phyloP scores from a whole-genome alignment of 2,888 invertebrate genomes.

The Tachina fera region DNA sequence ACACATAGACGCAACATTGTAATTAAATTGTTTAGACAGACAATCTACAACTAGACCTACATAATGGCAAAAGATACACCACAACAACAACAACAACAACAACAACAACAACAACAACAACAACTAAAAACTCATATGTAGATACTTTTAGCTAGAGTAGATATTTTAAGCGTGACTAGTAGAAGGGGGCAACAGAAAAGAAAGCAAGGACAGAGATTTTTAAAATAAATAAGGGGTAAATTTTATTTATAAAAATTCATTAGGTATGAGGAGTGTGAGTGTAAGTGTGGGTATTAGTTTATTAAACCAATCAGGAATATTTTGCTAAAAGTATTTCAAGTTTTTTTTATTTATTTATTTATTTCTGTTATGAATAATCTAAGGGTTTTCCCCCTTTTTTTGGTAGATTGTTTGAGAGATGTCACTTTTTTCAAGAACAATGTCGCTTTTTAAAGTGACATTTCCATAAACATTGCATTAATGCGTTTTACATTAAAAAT shows the following conservation, averaged over 20 bases:
- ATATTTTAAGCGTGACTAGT: neutral
- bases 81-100: constrained; percentile 1
- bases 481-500: constrained; percentile 64
- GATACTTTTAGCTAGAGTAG: neutral
- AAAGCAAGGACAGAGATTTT: constrained; percentile 12
- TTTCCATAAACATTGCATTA: constrained; percentile 69
- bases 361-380: neutral
- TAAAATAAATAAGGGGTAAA: constrained; percentile 16
- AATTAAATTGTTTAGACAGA: constrained; percentile 69
- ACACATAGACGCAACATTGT: constrained; percentile 61
- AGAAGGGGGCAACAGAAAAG: neutral
- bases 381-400: constrained; percentile 43
- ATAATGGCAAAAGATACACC: constrained; percentile 22
- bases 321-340: constrained; percentile 52
- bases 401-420: constrained; percentile 19
- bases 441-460: constrained; percentile 67
- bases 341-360: neutral
- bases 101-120: neutral
- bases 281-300: constrained; percentile 30
- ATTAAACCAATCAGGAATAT: constrained; percentile 52
- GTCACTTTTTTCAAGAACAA: constrained; percentile 51
- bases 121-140: neutral
- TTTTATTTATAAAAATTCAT: constrained; percentile 33
- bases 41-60: constrained; percentile 37
- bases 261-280: constrained; percentile 12